phyloP scores from a whole-genome alignment of 1,140 invertebrate species.

The Metaphire vulgaris region DNA sequence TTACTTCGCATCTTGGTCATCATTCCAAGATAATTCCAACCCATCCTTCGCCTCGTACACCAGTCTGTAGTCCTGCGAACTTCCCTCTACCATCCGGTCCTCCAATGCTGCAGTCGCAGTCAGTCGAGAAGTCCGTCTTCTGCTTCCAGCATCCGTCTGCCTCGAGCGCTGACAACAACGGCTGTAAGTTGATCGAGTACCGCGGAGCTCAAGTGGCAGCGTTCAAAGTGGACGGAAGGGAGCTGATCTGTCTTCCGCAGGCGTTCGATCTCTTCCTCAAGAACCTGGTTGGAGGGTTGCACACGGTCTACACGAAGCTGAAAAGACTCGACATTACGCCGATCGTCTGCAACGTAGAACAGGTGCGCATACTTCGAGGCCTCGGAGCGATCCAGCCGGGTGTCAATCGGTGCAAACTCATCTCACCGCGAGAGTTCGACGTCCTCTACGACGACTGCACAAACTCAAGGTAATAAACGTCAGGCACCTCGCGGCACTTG shows the following conservation, averaged over 20 bases:
- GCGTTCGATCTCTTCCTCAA: constrained; percentile 98
- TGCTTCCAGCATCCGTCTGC: constrained; percentile 28
- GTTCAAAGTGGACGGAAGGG: constrained; percentile 90
- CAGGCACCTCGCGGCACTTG: too few species aligned
- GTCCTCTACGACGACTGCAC: constrained; percentile 98
- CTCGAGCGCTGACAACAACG: constrained; percentile 19
- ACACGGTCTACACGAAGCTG: constrained; percentile 97
- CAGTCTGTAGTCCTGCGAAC: constrained; percentile 31
- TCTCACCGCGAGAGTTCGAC: constrained; percentile 97
- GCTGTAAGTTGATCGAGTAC: constrained; percentile 46
- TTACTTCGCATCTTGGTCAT: constrained; percentile 7
- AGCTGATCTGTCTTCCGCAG: constrained; percentile 94
- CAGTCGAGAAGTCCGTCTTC: constrained; percentile 32
- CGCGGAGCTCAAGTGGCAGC: constrained; percentile 69
- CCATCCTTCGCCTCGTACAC: constrained; percentile 22
- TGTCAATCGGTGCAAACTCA: constrained; percentile 96
- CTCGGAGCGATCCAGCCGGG: constrained; percentile 97
- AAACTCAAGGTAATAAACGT: constrained; percentile 99
- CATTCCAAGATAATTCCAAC: constrained; percentile 29
- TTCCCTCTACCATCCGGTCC: background rate
- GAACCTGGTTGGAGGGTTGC: constrained; percentile 92
- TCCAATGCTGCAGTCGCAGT: background rate
- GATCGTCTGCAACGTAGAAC: constrained; percentile 97
- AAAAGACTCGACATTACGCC: constrained; percentile 96
- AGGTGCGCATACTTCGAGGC: constrained; percentile 91